Conservation (phyloP, 2,113 vertebrate species). For the Arothron firmamentum region DNA sequence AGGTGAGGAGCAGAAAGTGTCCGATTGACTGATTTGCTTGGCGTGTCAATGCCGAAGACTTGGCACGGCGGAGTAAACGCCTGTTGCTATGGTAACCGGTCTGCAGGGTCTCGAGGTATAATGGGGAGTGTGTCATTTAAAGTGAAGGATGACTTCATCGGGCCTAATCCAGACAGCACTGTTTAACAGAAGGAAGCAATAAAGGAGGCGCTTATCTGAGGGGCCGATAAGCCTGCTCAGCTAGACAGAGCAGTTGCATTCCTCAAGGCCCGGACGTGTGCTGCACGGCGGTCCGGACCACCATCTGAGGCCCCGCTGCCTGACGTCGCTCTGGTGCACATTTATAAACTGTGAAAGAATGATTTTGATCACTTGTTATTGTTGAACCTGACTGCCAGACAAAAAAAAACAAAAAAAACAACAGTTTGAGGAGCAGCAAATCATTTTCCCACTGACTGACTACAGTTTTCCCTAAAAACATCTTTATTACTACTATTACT, state of each 20-base stretch:
- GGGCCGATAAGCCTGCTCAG: slow-evolving; percentile 16
- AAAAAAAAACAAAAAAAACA: too few relatives aligned
- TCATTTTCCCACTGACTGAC: too few relatives aligned
- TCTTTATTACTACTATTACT: too few relatives aligned
- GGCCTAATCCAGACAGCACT: slow-evolving; percentile 11
- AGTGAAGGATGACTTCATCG: slow-evolving; percentile 28
- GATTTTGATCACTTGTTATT: too few relatives aligned
- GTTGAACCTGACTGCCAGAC: too few relatives aligned
- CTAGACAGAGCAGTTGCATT: neutral
- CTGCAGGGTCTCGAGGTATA: slow-evolving; percentile 24
- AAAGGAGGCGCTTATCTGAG: slow-evolving; percentile 23
- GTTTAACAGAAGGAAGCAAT: slow-evolving; percentile 2
- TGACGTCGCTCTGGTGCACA: too few relatives aligned
- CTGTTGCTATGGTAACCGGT: slow-evolving; percentile 47
- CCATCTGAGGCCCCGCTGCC: neutral
- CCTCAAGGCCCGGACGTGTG: neutral
- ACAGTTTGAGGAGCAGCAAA: too few relatives aligned
- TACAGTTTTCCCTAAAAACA: too few relatives aligned
- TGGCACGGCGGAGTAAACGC: slow-evolving; percentile 8
- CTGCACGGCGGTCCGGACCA: neutral
- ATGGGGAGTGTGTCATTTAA: slow-evolving; percentile 35
- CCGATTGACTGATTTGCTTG: slow-evolving; percentile 28
- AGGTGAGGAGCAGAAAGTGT: slow-evolving; percentile 7
- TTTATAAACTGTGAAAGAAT: too few relatives aligned
- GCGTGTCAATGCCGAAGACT: slow-evolving; percentile 10